Evolutionary conservation across 2,797 vertebrate genomes (phyloP), one percentile per base, ranked within the genome.

Genomic region (Natrix natrix): DNA sequence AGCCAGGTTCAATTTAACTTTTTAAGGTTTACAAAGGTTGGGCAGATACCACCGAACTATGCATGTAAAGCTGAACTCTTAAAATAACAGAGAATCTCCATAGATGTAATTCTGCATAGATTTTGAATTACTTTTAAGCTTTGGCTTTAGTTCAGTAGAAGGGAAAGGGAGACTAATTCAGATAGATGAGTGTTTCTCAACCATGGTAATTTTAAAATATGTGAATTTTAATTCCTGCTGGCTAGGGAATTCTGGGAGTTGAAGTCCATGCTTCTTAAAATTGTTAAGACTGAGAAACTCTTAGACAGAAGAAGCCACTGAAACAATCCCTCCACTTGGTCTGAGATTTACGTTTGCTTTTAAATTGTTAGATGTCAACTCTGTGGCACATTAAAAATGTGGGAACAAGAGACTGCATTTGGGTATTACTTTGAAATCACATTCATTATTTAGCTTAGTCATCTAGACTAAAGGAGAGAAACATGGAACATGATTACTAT

Each of bases 361-460:
- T 89, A 52, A 60, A 20, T 52, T 26, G 43, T 59, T 89, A 48
- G 74, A 4, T 43, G 43, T 20, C 74, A 83, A 83, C 37, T 48
- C 20, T 83, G 37, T 24, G 20, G 37, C 37, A 48, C 17, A 48
- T 83, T 4, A 48, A 83, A 20, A 48, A 48, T 48, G 74, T 83
- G 74, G 74, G 74, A 83, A 83, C 74, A 48, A 48, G 20, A 48
- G 20, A 83, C 37, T 48, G 37, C 60, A n/a, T 90, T 92, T 57
- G 56, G 89, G 60, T 90, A 93, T 90, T 87, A 6, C 63, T 61
- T 90, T 55, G 32, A 87, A 90, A 87, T 86, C 2, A 90, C 37
- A 90, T 87, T 28, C 60, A 69, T 52, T 66, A 60, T 90, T 93
- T 66, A 90, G 37, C 61, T 92, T 89, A 78, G 89, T 48, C 32